Conservation (phyloP, 2,113 vertebrate species). For the Archocentrus centrarchus region DNA sequence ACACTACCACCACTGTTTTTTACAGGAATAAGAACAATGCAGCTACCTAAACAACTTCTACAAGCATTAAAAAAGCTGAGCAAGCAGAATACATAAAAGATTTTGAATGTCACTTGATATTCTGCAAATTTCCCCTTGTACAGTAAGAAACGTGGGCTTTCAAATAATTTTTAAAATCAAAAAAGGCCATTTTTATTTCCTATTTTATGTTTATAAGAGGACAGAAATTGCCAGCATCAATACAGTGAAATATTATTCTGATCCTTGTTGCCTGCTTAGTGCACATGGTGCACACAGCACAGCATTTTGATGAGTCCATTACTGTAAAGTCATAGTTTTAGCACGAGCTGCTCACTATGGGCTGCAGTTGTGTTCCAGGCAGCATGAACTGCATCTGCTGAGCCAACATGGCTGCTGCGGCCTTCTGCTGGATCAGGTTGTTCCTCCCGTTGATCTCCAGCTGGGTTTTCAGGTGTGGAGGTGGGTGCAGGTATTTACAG, state of each 20-base stretch:
- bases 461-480: conserved; percentile 97
- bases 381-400: conserved; percentile 99
- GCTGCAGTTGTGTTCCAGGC: conserved; percentile 91
- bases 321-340: neutral
- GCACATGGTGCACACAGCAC: neutral
- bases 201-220: neutral
- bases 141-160: neutral
- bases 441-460: conserved; percentile 98
- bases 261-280: neutral
- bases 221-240: neutral
- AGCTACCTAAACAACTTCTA: neutral
- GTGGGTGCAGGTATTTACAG: conserved; percentile 99
- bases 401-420: conserved; percentile 94
- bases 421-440: conserved; percentile 99
- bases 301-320: neutral
- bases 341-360: conserved; percentile 86
- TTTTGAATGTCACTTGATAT: neutral
- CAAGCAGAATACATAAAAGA: neutral
- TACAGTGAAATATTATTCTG: neutral
- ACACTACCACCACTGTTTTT: neutral
- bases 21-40: conserved; percentile 5
- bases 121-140: neutral
- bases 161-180: neutral
- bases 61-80: neutral
- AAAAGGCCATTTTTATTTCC: neutral